These are phyloP conservation scores for Emydocephalus ijimae DNA, from an alignment of 2,113 vertebrate species.

Conservation along the genomic window DNA sequence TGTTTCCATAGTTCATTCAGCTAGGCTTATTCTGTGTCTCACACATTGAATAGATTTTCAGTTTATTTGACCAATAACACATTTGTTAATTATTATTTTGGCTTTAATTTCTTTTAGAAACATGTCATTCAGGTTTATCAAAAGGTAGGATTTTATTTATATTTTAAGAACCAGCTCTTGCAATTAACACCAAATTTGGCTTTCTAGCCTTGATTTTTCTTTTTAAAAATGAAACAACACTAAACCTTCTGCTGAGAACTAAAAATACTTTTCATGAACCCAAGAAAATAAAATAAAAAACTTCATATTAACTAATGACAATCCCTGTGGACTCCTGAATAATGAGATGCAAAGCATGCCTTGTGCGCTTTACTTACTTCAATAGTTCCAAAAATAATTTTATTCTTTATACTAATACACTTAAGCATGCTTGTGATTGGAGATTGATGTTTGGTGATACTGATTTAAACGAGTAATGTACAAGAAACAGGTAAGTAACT, in stretches of 20 bases:
- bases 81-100: slow-evolving; percentile 77
- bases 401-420: slow-evolving; percentile 79
- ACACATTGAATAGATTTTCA: slow-evolving; percentile 62
- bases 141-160: slow-evolving; percentile 94
- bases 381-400: slow-evolving; percentile 70
- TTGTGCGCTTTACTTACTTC: slow-evolving; percentile 67
- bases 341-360: slow-evolving; percentile 74
- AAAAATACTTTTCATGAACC: slow-evolving; percentile 70
- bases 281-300: slow-evolving; percentile 58
- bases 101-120: slow-evolving; percentile 96
- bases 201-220: slow-evolving; percentile 75
- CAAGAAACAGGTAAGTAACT: slow-evolving; percentile 66
- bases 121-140: slow-evolving; percentile 99
- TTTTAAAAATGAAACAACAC: slow-evolving; percentile 60
- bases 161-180: slow-evolving; percentile 75
- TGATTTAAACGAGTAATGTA: slow-evolving; percentile 42
- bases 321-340: slow-evolving; percentile 61
- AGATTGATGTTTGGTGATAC: slow-evolving; percentile 66
- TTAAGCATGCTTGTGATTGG: slow-evolving; percentile 74
- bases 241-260: slow-evolving; percentile 82
- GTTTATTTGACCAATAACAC: slow-evolving; percentile 61
- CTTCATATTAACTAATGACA: slow-evolving; percentile 63
- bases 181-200: slow-evolving; percentile 79
- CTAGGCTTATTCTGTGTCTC: slow-evolving; percentile 50
- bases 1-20: slow-evolving; percentile 51